Percentiles rank a stretch among this genome's conserved stretches.
Conservation (phyloP, 2,888 invertebrate genomes). For the Glyphotaelius pellucidus region DNA sequence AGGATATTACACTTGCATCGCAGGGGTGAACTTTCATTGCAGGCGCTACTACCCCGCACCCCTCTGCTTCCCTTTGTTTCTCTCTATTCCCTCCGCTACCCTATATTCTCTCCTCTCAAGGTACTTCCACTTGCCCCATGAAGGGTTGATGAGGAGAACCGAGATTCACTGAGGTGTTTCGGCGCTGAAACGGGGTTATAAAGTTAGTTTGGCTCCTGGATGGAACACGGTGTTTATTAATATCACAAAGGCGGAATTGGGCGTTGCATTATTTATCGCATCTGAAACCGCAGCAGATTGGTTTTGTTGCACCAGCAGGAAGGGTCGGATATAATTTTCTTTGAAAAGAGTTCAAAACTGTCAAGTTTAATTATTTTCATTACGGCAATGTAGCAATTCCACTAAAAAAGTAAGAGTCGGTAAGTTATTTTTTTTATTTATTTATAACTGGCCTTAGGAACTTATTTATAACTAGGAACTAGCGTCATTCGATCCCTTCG, state of each 20-base stretch:
- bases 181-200: neutral
- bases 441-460: too few relatives aligned
- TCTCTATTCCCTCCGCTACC: neutral
- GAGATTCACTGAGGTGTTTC: conserved; percentile 27
- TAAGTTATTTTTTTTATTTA: too few relatives aligned
- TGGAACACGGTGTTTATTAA: neutral
- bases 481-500: too few relatives aligned
- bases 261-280: neutral
- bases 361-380: neutral
- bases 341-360: neutral
- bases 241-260: neutral
- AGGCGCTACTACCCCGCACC: neutral
- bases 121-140: conserved; percentile 8
- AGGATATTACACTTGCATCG: conserved; percentile 45
- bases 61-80: neutral
- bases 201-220: neutral
- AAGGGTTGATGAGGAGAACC: conserved; percentile 22
- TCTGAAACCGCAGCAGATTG: neutral
- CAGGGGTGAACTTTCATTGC: conserved; percentile 30
- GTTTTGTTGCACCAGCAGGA: neutral
- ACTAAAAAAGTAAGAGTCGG: too few relatives aligned
- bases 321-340: neutral
- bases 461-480: too few relatives aligned
- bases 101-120: neutral
- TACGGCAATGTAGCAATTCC: too few relatives aligned